Evolutionary conservation across 2,888 invertebrate species (phyloP).

Genomic region (Morpho deidamia): DNA sequence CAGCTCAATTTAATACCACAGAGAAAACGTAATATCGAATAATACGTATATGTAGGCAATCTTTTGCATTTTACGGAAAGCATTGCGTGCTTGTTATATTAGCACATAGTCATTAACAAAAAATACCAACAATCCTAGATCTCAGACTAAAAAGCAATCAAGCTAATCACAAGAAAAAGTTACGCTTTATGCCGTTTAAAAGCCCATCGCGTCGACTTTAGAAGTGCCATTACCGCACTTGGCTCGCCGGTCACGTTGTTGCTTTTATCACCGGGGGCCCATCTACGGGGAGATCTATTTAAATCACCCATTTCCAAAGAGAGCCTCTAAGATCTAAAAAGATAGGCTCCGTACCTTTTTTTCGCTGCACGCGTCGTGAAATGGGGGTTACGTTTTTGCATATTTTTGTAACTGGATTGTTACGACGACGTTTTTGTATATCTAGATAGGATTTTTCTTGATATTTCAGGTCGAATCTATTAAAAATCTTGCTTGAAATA

Average conservation of each 20-base stretch:
- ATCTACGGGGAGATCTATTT: conserved; percentile 26
- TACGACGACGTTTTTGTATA: not conserved
- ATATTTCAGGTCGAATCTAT: too few relatives aligned
- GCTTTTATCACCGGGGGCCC: conserved; percentile 24
- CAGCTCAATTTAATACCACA: too few relatives aligned
- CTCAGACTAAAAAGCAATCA: conserved; percentile 7
- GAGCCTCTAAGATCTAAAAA: conserved; percentile 18
- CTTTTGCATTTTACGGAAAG: too few relatives aligned
- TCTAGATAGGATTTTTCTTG: not conserved
- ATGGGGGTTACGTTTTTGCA: conserved; percentile 5
- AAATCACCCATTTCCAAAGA: conserved; percentile 25
- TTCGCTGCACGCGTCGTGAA: not conserved
- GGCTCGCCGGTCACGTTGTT: conserved; percentile 21
- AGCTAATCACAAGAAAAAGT: conserved; percentile 13
- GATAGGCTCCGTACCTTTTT: conserved; percentile 13
- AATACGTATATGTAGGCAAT: too few relatives aligned
- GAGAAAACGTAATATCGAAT: too few relatives aligned
- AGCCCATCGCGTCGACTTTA: conserved; percentile 5
- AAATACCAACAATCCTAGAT: not conserved
- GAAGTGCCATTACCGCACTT: conserved; percentile 14
- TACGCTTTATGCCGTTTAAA: conserved; percentile 8
- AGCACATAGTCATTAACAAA: too few relatives aligned
- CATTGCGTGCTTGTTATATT: too few relatives aligned
- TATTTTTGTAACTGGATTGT: conserved; percentile 3
- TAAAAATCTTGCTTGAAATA: too few relatives aligned